Evolutionary conservation across 2,797 vertebrate species (phyloP).

Genomic region (Merluccius polli): DNA sequence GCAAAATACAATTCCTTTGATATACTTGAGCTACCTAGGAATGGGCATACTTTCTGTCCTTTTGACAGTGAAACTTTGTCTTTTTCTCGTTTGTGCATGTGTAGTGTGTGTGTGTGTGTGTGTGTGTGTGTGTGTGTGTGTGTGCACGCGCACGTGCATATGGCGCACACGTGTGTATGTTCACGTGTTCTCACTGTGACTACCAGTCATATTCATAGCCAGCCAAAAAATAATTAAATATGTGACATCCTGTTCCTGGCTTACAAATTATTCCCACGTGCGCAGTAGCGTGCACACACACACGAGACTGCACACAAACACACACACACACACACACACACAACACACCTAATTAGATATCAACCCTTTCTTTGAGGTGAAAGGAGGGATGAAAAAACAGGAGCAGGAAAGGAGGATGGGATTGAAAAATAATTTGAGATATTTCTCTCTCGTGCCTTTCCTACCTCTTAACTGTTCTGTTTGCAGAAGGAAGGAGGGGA

Average conservation of each 20-base stretch:
- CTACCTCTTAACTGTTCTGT: neutral
- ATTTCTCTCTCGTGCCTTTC: neutral
- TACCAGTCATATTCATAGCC: conserved; percentile 13
- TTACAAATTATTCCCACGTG: neutral
- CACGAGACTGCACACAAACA: neutral
- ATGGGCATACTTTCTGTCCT: neutral
- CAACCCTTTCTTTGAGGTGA: neutral
- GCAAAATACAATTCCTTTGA: neutral
- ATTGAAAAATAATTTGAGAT: neutral
- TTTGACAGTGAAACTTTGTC: neutral
- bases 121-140: neutral
- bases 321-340: neutral
- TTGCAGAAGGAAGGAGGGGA: neutral
- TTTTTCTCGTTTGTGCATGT: neutral
- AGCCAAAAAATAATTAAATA: conserved; percentile 44
- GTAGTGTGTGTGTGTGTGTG: neutral
- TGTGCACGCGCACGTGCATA: neutral
- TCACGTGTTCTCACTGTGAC: conserved; percentile 21
- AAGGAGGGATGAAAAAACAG: neutral
- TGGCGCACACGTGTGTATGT: neutral
- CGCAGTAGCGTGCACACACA: neutral
- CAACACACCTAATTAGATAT: conserved; percentile 2
- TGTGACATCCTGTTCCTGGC: conserved; percentile 33
- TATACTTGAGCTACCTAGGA: neutral
- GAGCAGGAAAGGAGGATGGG: neutral